Percentiles rank a stretch among this genome's conserved stretches.
Conservation (phyloP, 2,797 vertebrate genomes). For the Philypnodon macrostomus region DNA sequence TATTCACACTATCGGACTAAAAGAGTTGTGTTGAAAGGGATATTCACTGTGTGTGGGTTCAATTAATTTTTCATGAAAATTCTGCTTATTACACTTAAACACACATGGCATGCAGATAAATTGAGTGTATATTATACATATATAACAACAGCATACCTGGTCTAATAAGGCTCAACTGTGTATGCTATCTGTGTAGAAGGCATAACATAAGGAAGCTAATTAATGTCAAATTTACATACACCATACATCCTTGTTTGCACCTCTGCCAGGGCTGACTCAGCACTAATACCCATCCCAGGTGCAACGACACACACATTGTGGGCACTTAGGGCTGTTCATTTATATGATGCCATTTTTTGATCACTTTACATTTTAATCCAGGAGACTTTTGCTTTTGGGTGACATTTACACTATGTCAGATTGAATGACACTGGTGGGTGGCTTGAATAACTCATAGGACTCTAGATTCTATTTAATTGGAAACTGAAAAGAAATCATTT, state of each 20-base stretch:
- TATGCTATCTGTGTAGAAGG: conserved; percentile 6
- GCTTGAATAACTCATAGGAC: conserved; percentile 70
- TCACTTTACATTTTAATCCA: conserved; percentile 42
- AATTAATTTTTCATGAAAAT: not conserved
- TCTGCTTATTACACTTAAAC: conserved; percentile 7
- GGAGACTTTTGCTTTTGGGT: conserved; percentile 46
- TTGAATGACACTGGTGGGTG: conserved; percentile 61
- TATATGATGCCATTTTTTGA: conserved; percentile 51
- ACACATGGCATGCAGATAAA: conserved; percentile 4
- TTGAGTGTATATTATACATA: conserved; percentile 28
- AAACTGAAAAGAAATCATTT: too few relatives aligned
- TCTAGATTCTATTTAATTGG: conserved; percentile 72
- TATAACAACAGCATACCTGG: conserved; percentile 12
- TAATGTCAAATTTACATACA: conserved; percentile 35
- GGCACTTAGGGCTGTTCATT: conserved; percentile 52
- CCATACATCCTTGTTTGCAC: conserved; percentile 8
- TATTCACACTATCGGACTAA: too few relatives aligned
- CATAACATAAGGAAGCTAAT: conserved; percentile 21
- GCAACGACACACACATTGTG: conserved; percentile 41
- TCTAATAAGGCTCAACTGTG: conserved; percentile 6
- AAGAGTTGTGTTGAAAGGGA: not conserved
- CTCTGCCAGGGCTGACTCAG: conserved; percentile 45
- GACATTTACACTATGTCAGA: conserved; percentile 65
- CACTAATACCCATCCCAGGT: conserved; percentile 26
- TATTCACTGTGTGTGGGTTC: not conserved